A percentile compares a stretch with the other conserved stretches of the same genome.
Evolutionary conservation across 30 jellyfish, hydroid and myxozoan genomes (phyloP).

Genomic region (Catostylus mosaicus): DNA sequence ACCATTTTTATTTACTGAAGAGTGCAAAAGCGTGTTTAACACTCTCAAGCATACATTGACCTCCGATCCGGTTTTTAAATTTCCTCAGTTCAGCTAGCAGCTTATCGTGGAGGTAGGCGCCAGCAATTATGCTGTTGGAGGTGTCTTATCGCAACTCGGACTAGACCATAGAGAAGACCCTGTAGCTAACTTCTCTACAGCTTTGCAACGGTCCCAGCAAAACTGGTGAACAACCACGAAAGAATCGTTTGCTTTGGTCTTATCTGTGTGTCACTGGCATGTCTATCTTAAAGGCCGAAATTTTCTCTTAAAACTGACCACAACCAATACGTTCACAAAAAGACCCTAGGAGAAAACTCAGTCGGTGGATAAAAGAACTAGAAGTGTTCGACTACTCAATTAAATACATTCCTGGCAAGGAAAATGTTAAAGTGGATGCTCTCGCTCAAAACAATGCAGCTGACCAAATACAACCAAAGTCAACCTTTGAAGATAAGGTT

Average conservation of each 20-base stretch:
- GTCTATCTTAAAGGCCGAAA: constrained; percentile 36
- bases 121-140: constrained; percentile 12
- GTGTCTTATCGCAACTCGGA: constrained; percentile 44
- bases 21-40: constrained; percentile 29
- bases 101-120: no score
- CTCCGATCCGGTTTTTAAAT: constrained; percentile 26
- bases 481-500: constrained; percentile 1
- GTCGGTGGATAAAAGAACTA: constrained; percentile 51
- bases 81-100: no score
- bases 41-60: constrained; percentile 17
- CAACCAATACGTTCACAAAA: constrained; percentile 36
- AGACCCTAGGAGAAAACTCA: constrained; percentile 56
- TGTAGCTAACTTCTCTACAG: constrained; percentile 33
- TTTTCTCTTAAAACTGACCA: constrained; percentile 37
- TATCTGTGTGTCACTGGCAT: constrained; percentile 39
- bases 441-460: constrained; percentile 23
- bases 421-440: constrained; percentile 52
- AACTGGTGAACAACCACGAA: constrained; percentile 36
- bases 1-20: constrained; percentile 20
- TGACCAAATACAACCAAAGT: constrained; percentile 14
- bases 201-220: constrained; percentile 25
- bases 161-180: constrained; percentile 16
- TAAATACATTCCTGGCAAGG: constrained; percentile 36
- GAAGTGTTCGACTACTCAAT: constrained; percentile 38
- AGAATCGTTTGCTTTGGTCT: constrained; percentile 31